A percentile compares a stretch with the other conserved stretches of the same genome.
phyloP scores from a whole-genome alignment of 2,888 invertebrate species.

The Gastracanthus pulcherrimus region DNA sequence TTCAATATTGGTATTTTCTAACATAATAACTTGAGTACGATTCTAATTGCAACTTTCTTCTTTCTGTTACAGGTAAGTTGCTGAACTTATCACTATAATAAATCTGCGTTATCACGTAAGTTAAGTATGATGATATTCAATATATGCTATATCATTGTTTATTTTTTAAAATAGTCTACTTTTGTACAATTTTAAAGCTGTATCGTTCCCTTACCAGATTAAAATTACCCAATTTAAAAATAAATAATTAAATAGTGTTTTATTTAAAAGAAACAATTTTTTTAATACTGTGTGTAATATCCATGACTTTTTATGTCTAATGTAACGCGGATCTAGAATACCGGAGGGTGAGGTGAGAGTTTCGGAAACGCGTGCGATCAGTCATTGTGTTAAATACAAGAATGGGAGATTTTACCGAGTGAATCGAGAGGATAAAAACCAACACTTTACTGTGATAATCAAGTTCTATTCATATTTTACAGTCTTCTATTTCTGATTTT shows the following conservation, averaged over 20 bases:
- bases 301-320: no score
- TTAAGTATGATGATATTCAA: no score
- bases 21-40: not conserved
- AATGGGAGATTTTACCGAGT: not conserved
- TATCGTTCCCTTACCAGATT: no score
- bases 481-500: not conserved
- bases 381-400: not conserved
- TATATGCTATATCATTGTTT: no score
- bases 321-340: no score
- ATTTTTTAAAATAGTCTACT: no score
- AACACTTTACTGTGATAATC: not conserved
- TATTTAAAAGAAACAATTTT: not conserved
- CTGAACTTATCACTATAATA: not conserved
- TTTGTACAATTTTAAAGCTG: not conserved
- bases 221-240: no score
- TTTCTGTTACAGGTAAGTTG: slow-evolving; percentile 43
- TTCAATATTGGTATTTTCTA: no score
- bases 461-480: not conserved
- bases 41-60: slow-evolving; percentile 15
- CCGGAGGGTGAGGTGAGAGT: not conserved
- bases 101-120: not conserved
- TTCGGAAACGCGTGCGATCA: not conserved
- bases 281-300: not conserved
- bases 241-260: no score
- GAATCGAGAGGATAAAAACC: not conserved